These are phyloP conservation scores for Mixornis gularis DNA, from an alignment of 2,113 vertebrate genomes.

Conservation along the genomic window DNA sequence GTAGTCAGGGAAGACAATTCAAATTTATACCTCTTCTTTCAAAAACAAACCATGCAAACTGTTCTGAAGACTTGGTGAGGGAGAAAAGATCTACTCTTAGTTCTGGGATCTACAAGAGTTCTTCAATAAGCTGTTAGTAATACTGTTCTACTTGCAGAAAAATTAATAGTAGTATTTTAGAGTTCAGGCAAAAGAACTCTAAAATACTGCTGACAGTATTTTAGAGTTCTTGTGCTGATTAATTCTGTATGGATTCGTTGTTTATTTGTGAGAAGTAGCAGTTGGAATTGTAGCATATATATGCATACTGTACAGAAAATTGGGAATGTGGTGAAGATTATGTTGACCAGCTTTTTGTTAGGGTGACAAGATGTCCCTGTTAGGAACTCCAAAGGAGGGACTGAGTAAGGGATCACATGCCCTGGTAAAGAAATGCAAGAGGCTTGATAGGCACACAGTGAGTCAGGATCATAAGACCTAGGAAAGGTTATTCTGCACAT, in stretches of 20 bases:
- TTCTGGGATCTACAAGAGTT: neutral
- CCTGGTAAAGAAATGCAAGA: neutral
- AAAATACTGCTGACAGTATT: neutral
- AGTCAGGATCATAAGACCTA: neutral
- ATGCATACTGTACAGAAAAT: neutral
- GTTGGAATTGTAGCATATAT: neutral
- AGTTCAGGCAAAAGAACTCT: neutral
- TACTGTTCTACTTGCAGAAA: neutral
- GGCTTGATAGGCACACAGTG: neutral
- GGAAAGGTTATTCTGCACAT: neutral
- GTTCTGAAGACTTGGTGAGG: neutral
- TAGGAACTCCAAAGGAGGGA: neutral
- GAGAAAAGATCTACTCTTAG: rapidly evolving
- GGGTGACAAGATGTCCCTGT: neutral
- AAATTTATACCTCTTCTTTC: neutral
- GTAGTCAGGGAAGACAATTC: neutral
- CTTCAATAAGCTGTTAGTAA: neutral
- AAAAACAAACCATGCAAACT: neutral
- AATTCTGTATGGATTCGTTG: neutral
- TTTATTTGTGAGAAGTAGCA: neutral
- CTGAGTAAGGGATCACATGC: neutral
- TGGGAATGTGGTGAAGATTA: neutral
- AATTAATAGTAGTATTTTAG: neutral
- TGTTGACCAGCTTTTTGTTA: neutral
- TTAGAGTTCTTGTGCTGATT: neutral